Evolutionary conservation across 2,888 invertebrate species (phyloP), one percentile per base, ranked within the genome.

Genomic region (Metalampra italica): DNA sequence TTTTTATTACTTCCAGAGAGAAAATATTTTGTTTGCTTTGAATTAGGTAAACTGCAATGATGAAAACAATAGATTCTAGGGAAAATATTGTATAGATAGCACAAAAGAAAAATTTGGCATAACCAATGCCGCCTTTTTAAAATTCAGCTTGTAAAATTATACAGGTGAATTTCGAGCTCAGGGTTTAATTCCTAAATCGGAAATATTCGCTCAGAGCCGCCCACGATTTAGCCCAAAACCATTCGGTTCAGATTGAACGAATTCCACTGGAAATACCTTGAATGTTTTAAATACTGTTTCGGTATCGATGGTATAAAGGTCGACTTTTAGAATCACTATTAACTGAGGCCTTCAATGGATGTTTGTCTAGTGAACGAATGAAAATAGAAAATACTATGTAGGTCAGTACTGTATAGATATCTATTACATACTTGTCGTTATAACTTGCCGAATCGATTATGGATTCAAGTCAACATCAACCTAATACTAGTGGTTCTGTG

Each of bases 121-220:
- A 1, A 9, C 8, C 5, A 36, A 11, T 15, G 36, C 36, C 34
- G 43, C 15, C 32, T 15, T 22, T 34, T 22, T 15, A 15, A 44
- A 44, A 29, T 36, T 44, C 15, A 34, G 15, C 36, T 34, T 34
- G 36, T 34, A 30, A 29, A 42, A 42, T 40, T 22, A 22, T 42
- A 42, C 42, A 29, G 12, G 29, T 32, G 32, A 29, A 40, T 29
- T 37, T 29, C 45, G 29, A 37, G 36, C 29, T 4, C n/a, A 30
- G 30, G 13, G 37, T 47, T 43, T 47, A 47, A 47, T 47, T 47
- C 47, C 36, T 47, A 14, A 38, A 47, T 41, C 46, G 32, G 34
- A 46, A 46, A 39, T 39, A 30, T 42, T 12, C 42, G 47, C 43
- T 29, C n/a, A 30, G 37, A 13, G 37, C 30, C 38, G 34, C 43